Conservation (phyloP, 1,140 invertebrate genomes). For the Micrasema minimum region DNA sequence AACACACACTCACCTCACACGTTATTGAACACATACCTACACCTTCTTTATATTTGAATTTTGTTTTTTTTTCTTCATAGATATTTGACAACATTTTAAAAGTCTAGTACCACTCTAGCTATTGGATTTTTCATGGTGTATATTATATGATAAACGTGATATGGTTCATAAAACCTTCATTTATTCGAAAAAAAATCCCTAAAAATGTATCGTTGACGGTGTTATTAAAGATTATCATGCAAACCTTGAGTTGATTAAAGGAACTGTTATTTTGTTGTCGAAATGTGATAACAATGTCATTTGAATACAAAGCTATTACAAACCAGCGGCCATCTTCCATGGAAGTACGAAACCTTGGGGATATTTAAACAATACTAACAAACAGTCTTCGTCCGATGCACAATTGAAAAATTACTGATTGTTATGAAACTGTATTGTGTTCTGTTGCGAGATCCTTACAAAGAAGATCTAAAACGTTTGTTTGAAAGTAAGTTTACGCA, state of each 20-base stretch:
- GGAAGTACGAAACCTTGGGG: conserved; percentile 6
- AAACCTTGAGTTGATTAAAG: conserved; percentile 29
- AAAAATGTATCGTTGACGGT: too few species aligned
- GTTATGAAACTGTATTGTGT: conserved; percentile 30
- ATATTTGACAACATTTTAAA: too few species aligned
- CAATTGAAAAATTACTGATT: conserved; percentile 23
- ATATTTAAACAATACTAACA: conserved; percentile 8
- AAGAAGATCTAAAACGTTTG: conserved; percentile 5
- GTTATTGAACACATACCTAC: too few species aligned
- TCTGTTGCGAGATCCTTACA: conserved; percentile 3
- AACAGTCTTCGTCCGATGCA: conserved; percentile 6
- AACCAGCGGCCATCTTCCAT: conserved; percentile 14
- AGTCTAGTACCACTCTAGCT: too few species aligned
- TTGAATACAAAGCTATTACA: conserved; percentile 23
- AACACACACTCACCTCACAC: too few species aligned
- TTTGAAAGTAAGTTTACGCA: neutral
- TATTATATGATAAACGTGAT: too few species aligned
- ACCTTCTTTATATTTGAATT: too few species aligned
- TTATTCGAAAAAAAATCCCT: too few species aligned
- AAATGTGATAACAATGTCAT: conserved; percentile 17
- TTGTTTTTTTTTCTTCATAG: too few species aligned
- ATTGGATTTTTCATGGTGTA: too few species aligned
- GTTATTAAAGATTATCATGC: too few species aligned
- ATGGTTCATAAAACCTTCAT: too few species aligned
- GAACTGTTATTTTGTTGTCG: conserved; percentile 4